Conservation (phyloP, 2,888 invertebrate genomes). For the Linnaemya vulpina region DNA sequence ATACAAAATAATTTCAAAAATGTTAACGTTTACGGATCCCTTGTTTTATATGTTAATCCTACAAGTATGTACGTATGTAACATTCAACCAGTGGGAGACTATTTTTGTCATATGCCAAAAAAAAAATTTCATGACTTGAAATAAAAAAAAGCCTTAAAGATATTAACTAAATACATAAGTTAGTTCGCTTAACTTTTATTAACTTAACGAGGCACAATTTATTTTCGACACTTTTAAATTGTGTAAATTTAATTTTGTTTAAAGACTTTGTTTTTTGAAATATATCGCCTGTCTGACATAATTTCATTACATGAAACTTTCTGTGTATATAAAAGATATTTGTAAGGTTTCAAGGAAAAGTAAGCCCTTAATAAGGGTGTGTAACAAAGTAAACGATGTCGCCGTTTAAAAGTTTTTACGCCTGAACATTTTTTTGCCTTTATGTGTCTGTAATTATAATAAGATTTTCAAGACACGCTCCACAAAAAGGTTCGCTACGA, state of each 20-base stretch:
- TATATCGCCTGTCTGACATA: background rate
- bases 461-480: conserved; percentile 35
- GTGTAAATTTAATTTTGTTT: background rate
- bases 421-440: background rate
- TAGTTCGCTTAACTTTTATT: background rate
- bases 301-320: background rate
- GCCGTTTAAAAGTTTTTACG: conserved; percentile 6
- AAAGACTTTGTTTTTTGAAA: background rate
- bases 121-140: too few relatives aligned
- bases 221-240: background rate
- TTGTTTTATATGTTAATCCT: too few relatives aligned
- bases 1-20: too few relatives aligned
- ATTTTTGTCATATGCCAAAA: too few relatives aligned
- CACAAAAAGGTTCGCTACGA: conserved; percentile 29
- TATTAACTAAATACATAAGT: background rate
- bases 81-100: too few relatives aligned
- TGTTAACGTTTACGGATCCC: too few relatives aligned
- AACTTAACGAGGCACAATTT: background rate
- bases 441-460: conserved; percentile 29
- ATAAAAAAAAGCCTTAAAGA: background rate
- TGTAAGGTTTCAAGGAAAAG: conserved; percentile 24
- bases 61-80: too few relatives aligned
- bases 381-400: conserved; percentile 13
- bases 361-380: conserved; percentile 20
- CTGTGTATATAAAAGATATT: background rate